A percentile compares a stretch with the other conserved stretches of the same genome.
These are phyloP conservation scores for Atractosteus spatula DNA, from an alignment of 2,113 vertebrate species.

Conservation along the genomic window DNA sequence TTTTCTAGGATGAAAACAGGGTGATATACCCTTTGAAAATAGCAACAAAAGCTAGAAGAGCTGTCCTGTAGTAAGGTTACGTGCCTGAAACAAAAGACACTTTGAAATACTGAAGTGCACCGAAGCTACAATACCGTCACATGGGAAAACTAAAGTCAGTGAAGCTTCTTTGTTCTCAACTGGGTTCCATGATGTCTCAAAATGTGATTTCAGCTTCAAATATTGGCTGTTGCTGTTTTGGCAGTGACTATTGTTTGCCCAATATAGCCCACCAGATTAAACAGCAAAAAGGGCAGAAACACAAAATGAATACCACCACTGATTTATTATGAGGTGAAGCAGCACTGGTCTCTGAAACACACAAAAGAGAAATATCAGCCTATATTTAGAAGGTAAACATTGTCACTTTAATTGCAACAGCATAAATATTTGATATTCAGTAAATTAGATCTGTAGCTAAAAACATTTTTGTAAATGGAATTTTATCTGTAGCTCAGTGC, in stretches of 20 bases:
- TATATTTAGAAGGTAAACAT: constrained; percentile 50
- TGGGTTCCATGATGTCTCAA: constrained; percentile 7
- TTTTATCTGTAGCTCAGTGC: constrained; percentile 91
- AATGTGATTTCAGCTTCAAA: constrained; percentile 2
- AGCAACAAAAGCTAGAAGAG: too few species aligned
- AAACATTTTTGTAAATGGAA: constrained; percentile 88
- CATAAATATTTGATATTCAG: constrained; percentile 93
- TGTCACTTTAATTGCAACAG: constrained; percentile 83
- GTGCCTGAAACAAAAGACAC: too few species aligned
- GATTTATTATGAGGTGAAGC: constrained; percentile 8
- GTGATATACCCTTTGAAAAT: too few species aligned
- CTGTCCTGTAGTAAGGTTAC: too few species aligned
- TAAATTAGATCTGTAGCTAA: constrained; percentile 92
- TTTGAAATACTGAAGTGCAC: background rate
- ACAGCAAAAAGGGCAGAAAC: constrained; percentile 8
- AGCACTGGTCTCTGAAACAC: constrained; percentile 2
- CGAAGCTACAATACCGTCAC: background rate
- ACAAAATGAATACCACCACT: background rate
- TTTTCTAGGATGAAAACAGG: too few species aligned
- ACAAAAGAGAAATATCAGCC: constrained; percentile 29
- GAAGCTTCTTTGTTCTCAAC: too few species aligned
- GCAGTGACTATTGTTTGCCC: constrained; percentile 14
- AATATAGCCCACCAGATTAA: constrained; percentile 3
- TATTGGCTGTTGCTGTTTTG: background rate
- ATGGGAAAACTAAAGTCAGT: background rate